Evolutionary conservation across 2,113 vertebrate species (phyloP), one percentile per base, ranked within the genome.

Genomic region (Epinephelus fuscoguttatus): DNA sequence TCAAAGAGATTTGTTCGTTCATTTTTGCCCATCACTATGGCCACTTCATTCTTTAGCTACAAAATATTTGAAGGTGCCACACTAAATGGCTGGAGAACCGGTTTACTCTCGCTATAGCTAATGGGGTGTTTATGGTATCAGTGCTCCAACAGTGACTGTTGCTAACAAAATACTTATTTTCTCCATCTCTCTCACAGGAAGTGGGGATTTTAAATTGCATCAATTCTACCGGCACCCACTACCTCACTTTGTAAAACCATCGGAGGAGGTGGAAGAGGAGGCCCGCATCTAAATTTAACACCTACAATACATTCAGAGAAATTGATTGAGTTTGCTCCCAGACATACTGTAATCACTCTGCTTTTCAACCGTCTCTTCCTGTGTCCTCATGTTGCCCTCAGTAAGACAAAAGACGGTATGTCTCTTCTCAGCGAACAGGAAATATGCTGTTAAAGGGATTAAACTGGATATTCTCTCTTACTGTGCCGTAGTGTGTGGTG

Each of bases 331-430:
- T 71, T 60, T 55, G 52, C 27, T 61, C 25, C 6, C 21, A 49
- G 40, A 66, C 67, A 30, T 57, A 47, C 63, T 47, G 63, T 47
- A 57, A 85, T 72, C 67, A 49, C 42, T 56, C 68, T 49, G 67
- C 73, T 45, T 63, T 23, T 56, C 21, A 53, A 47, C 19, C 17
- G 45, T 14, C 53, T 64, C 75, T 33, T 78, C 42, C 33, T 7
- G 19, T 70, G 49, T 80, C 57, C 78, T 55, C 53, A n/a, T 66
- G 57, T 47, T 63, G 52, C 14, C 59, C 42, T 67, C 42, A 42
- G 49, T 33, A 18, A 66, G 37, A 71, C 60, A 82, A 53, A 56
- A 59, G 30, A 40, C 17, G 0, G 15, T 2, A n/a, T 37, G 47
- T 45, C 4, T 64, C 15, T n/a, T 47, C 49, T 37, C 9, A 64